A percentile compares a stretch with the other conserved stretches of the same genome.
phyloP scores from a whole-genome alignment of 2,113 vertebrate genomes.

The Megaleporinus macrocephalus region DNA sequence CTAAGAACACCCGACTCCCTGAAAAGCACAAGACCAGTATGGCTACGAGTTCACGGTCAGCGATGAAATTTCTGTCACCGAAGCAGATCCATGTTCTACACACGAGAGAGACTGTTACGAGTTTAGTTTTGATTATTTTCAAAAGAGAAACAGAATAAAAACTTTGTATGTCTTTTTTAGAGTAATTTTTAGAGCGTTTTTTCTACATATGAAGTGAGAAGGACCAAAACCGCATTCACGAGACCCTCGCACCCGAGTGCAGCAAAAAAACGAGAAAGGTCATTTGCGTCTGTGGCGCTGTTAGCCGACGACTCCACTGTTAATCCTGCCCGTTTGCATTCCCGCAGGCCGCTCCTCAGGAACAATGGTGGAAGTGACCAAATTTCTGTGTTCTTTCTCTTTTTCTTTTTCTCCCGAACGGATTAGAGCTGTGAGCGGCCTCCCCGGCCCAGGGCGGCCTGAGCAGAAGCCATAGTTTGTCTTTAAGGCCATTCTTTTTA shows the following conservation, averaged over 20 bases:
- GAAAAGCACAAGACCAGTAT: constrained; percentile 77
- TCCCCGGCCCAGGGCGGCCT: constrained; percentile 53
- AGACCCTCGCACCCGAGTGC: too few species aligned
- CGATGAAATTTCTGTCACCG: constrained; percentile 70
- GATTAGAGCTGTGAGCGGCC: constrained; percentile 65
- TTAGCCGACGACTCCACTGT: constrained; percentile 53
- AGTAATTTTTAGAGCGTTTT: constrained; percentile 73
- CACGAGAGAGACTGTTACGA: constrained; percentile 79
- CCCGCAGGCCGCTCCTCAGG: constrained; percentile 78
- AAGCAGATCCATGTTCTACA: constrained; percentile 70
- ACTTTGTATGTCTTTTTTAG: constrained; percentile 80
- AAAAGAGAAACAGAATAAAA: constrained; percentile 70
- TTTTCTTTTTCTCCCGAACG: constrained; percentile 42
- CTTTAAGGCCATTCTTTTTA: constrained; percentile 53
- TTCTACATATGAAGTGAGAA: constrained; percentile 76
- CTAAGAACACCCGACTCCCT: constrained; percentile 63
- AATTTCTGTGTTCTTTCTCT: constrained; percentile 60
- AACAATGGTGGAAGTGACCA: constrained; percentile 80
- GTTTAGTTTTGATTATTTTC: constrained; percentile 76
- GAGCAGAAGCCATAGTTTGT: constrained; percentile 63
- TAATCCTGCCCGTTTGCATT: constrained; percentile 66
- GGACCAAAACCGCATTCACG: constrained; percentile 75
- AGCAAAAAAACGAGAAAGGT: constrained; percentile 17
- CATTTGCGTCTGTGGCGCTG: constrained; percentile 55
- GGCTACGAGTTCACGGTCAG: constrained; percentile 61